These are phyloP conservation scores for Yponomeuta sedellus DNA, from an alignment of 2,888 invertebrate genomes.

Conservation along the genomic window DNA sequence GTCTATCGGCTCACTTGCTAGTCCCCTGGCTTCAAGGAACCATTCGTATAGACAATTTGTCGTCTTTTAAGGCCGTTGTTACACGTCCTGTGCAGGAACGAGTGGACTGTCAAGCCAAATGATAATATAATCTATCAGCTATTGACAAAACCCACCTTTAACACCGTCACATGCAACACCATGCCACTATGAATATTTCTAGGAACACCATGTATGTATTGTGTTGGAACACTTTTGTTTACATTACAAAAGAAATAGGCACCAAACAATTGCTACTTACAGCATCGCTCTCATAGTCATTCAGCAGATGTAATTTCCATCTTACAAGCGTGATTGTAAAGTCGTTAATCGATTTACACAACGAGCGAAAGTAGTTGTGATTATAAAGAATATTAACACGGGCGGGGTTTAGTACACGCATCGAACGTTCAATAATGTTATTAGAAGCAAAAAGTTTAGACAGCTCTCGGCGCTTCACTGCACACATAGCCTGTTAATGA, in stretches of 20 bases:
- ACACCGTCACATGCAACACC: too few relatives aligned
- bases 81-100: too few relatives aligned
- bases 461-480: constrained; percentile 7
- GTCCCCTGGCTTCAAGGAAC: too few relatives aligned
- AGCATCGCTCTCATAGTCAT: background rate
- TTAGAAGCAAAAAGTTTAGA: constrained; percentile 8
- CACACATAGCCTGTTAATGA: background rate
- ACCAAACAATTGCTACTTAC: background rate
- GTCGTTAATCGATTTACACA: constrained; percentile 6
- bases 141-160: too few relatives aligned
- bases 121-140: too few relatives aligned
- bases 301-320: background rate
- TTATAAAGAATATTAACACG: background rate
- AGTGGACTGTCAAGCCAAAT: too few relatives aligned
- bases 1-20: too few relatives aligned
- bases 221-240: too few relatives aligned
- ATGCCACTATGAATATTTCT: too few relatives aligned
- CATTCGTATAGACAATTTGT: too few relatives aligned
- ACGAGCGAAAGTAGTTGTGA: constrained; percentile 10
- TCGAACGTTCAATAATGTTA: constrained; percentile 6
- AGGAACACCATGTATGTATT: too few relatives aligned
- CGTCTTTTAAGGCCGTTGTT: too few relatives aligned
- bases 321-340: background rate
- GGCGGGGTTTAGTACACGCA: constrained; percentile 5
- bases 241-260: background rate